Base-by-base conservation (phyloP, 2,113 vertebrate genomes). In the Psilopsiagon aymara region DNA sequence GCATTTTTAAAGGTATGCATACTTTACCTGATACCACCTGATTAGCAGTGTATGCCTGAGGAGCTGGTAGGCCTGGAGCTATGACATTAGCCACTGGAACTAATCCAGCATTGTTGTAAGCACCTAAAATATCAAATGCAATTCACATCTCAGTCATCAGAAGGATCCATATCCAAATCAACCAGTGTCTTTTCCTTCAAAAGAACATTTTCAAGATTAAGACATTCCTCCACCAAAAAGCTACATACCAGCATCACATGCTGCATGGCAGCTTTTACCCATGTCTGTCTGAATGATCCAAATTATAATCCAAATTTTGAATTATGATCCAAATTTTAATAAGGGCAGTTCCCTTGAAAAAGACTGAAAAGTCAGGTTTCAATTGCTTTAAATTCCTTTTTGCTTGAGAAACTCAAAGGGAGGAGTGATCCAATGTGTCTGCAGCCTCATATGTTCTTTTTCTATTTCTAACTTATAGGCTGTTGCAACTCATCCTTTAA, bases 101-200 rank as follows among this genome's bases (percentile, higher is more conserved):
- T 97, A 99, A 98, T 94, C 99, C 98, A 94, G 99, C 99, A 95
- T 99, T 99, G 98, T 99, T 99, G 96, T 99, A 99, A 93, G 98
- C 99, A 99, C 99, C 99, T 99, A 97, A 97, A 97, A 98, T 64
- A 88, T 94, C 86, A 96, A 59, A 94, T 18, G 57, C 66, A 91
- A 73, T 17, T 92, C 15, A 67, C 12, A 63, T 33, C 28, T 53
- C 60, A 75, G 35, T 18, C 17, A 63, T 55, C 44, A 86, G 70
- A 84, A 94, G 19, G 81, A 69, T 2, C 4, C 8, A 0, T 24
- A 84, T 24, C 17, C 69, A 39, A 53, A 55, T 10, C 15, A 86
- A 67, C 13, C n/a, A 90, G 10, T 6, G 70, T 49, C 28, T 60
- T 78, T 63, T 59, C 37, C 37, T 71, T 90, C 73, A 47, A 63